A percentile compares a stretch with the other conserved stretches of the same genome.
phyloP scores from a whole-genome alignment of 2,797 vertebrate genomes.

The Trematomus bernacchii region DNA sequence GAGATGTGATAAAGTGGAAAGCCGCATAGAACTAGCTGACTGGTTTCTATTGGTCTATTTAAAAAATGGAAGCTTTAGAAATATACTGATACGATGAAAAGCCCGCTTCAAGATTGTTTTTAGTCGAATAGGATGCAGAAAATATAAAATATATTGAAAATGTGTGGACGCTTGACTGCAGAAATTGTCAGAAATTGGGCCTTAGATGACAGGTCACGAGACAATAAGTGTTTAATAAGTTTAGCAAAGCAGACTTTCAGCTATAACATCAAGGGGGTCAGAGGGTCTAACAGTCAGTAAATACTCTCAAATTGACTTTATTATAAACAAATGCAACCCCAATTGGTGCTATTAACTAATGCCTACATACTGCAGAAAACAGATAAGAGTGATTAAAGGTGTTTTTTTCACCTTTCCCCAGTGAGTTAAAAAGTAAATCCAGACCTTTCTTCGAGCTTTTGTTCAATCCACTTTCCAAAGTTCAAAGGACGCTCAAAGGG shows the following conservation, averaged over 20 bases:
- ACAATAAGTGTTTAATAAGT: background rate
- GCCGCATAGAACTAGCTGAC: conserved; percentile 31
- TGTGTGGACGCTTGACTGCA: background rate
- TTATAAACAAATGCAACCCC: background rate
- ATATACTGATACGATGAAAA: conserved; percentile 26
- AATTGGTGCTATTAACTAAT: conserved; percentile 2
- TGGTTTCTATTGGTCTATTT: conserved; percentile 25
- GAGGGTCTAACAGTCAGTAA: background rate
- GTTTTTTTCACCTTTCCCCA: conserved; percentile 3
- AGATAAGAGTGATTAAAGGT: background rate
- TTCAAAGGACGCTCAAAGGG: background rate
- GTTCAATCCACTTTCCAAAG: background rate
- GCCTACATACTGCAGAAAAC: background rate
- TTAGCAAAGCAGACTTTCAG: background rate
- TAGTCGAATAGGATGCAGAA: background rate
- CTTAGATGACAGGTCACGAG: background rate
- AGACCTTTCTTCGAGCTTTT: background rate
- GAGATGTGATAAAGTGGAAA: conserved; percentile 56
- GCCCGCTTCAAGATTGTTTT: background rate
- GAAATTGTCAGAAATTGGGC: background rate
- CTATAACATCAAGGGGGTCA: conserved; percentile 14
- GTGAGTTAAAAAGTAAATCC: conserved; percentile 4
- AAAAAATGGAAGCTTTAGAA: conserved; percentile 28
- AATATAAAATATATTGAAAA: conserved; percentile 13
- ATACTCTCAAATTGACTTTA: background rate